Evolutionary conservation across 92 coral and sea anemone genomes (phyloP), one percentile per base, ranked within the genome.

Genomic region (Palythoa heliodiscus): DNA sequence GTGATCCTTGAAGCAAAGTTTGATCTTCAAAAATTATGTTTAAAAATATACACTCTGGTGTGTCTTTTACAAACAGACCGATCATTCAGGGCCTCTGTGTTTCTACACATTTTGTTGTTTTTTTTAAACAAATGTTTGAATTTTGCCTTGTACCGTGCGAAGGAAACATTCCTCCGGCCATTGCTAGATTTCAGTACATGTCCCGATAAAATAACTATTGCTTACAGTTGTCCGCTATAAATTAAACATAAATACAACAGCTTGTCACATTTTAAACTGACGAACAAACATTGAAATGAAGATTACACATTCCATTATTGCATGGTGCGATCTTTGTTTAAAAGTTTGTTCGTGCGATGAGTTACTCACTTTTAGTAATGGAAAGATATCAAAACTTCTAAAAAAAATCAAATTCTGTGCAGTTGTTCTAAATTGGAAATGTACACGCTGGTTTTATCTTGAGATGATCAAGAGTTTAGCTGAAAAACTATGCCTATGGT

Each of bases 291-390:
- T 48, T 60, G 35, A 47, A 40, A 39, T 61, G 6, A 16, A 39
- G 50, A 40, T 47, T 19, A 47, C 35, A 78, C 83, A 78, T 78
- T 78, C 83, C 83, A 61, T 17, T 78, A 61, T 78, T 52, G 71
- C 55, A 37, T 78, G 71, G 37, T 76, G 35, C 55, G 11, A 19
- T 8, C 25, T 77, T 20, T 6, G 35, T 12, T 29, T 29, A 29
- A 40, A 40, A 38, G 20, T 16, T 16, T 48, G 13, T 16, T 70
- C 73, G 14, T 22, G 23, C 17, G 16, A 48, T 8, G 83, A 29
- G 55, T 5, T 35, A 11, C n/a, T 29, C 2, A 25, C 5, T 19
- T 7, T 10, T 22, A 75, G 37, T 47, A 2, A 11, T 47, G 35
- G 35, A 29, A 43, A 43, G 9, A 15, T 22, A 35, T 6, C 35